Conservation (phyloP, 1,140 invertebrate species). For the Plectus sambesii region DNA sequence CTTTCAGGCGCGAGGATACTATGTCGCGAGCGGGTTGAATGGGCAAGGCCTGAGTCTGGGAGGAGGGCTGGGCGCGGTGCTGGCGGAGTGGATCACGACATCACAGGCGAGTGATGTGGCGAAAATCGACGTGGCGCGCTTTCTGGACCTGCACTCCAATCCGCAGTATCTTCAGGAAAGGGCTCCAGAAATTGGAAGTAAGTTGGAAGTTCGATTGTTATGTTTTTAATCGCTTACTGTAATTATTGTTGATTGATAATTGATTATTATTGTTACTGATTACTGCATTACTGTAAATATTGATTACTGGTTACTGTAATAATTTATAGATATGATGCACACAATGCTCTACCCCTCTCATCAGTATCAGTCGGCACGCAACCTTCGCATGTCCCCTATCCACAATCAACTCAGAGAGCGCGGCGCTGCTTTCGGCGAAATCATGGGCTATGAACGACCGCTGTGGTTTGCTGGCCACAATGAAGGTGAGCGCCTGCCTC, state of each 20-base stretch:
- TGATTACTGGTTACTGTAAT: constrained; percentile 17
- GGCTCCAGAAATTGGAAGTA: constrained; percentile 80
- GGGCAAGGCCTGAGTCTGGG: constrained; percentile 80
- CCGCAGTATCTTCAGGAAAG: constrained; percentile 80
- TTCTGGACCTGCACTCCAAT: constrained; percentile 89
- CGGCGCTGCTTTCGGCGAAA: constrained; percentile 92
- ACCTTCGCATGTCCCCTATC: constrained; percentile 86
- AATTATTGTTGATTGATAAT: neutral
- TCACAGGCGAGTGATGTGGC: constrained; percentile 69
- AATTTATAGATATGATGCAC: constrained; percentile 36
- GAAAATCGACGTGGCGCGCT: constrained; percentile 78
- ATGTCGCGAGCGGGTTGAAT: constrained; percentile 87
- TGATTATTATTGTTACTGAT: constrained; percentile 48
- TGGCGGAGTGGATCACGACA: constrained; percentile 76
- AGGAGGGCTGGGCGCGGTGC: constrained; percentile 77
- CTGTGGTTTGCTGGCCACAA: constrained; percentile 67
- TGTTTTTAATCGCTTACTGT: constrained; percentile 9
- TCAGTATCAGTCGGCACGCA: constrained; percentile 69
- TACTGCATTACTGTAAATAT: constrained; percentile 15
- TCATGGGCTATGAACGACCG: constrained; percentile 94
- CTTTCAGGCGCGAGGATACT: constrained; percentile 74
- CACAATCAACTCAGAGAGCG: constrained; percentile 77
- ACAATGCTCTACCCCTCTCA: constrained; percentile 60
- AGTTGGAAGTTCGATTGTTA: constrained; percentile 32
- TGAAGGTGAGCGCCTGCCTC: constrained; percentile 43